Conservation (phyloP, 2,797 vertebrate species). For the Anguilla anguilla region DNA sequence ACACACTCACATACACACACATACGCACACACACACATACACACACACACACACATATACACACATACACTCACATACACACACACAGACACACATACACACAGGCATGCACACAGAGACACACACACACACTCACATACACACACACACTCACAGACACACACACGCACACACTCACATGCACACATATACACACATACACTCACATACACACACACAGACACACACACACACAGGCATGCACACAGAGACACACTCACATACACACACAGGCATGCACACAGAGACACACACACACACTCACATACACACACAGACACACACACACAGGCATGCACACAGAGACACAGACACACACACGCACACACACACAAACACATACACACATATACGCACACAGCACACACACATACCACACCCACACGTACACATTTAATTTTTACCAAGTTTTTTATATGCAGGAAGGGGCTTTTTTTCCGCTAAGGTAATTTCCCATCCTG, state of each 20-base stretch:
- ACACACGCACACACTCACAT: neutral
- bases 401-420: too few species aligned
- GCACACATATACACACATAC: neutral
- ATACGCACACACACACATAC: neutral
- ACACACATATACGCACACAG: neutral
- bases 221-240: neutral
- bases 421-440: neutral
- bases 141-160: neutral
- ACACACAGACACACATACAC: too few species aligned
- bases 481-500: neutral
- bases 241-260: neutral
- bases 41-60: too few species aligned
- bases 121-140: neutral
- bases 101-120: too few species aligned
- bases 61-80: too few species aligned
- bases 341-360: constrained; percentile 5
- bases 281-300: neutral
- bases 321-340: neutral
- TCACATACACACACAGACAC: neutral
- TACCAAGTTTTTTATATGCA: neutral
- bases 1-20: neutral
- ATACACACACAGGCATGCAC: neutral
- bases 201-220: neutral
- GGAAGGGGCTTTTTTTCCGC: constrained; percentile 1
- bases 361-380: neutral